Percentiles rank a stretch among this genome's conserved stretches.
These are phyloP conservation scores for Lordiphosa fenestrarum DNA, from an alignment of 2,888 invertebrate genomes.

Conservation along the genomic window DNA sequence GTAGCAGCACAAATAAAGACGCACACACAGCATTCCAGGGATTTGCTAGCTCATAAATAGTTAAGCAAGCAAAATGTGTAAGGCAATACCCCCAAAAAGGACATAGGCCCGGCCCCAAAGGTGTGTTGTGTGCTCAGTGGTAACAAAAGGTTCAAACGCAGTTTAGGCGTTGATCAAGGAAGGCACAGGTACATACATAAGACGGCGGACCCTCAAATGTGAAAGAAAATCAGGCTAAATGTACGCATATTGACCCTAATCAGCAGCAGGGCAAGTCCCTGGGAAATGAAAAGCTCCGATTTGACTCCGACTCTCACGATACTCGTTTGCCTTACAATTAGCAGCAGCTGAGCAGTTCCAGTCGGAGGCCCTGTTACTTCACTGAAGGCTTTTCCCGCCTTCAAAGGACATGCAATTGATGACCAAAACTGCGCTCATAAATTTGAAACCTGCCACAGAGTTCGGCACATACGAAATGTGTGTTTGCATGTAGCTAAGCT, in stretches of 20 bases:
- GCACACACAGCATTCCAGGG: slow-evolving; percentile 62
- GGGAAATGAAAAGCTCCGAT: slow-evolving; percentile 43
- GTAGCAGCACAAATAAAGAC: slow-evolving; percentile 72
- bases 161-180: slow-evolving; percentile 69
- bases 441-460: slow-evolving; percentile 45
- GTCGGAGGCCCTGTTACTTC: neutral
- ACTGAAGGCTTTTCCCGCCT: no score
- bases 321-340: slow-evolving; percentile 56
- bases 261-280: slow-evolving; percentile 32
- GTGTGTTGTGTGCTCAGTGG: slow-evolving; percentile 40
- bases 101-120: slow-evolving; percentile 44
- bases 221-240: slow-evolving; percentile 69
- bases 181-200: slow-evolving; percentile 28
- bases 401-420: slow-evolving; percentile 22
- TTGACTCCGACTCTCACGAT: slow-evolving; percentile 25
- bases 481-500: slow-evolving; percentile 24
- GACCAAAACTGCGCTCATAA: slow-evolving; percentile 58
- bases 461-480: slow-evolving; percentile 58
- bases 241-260: slow-evolving; percentile 70
- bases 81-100: slow-evolving; percentile 47
- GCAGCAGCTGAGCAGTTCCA: slow-evolving; percentile 67
- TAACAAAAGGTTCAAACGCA: slow-evolving; percentile 67
- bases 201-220: slow-evolving; percentile 38
- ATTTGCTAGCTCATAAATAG: slow-evolving; percentile 69
- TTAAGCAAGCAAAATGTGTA: slow-evolving; percentile 65